phyloP scores from a whole-genome alignment of 2,888 invertebrate species.

The Crioceris asparagi region DNA sequence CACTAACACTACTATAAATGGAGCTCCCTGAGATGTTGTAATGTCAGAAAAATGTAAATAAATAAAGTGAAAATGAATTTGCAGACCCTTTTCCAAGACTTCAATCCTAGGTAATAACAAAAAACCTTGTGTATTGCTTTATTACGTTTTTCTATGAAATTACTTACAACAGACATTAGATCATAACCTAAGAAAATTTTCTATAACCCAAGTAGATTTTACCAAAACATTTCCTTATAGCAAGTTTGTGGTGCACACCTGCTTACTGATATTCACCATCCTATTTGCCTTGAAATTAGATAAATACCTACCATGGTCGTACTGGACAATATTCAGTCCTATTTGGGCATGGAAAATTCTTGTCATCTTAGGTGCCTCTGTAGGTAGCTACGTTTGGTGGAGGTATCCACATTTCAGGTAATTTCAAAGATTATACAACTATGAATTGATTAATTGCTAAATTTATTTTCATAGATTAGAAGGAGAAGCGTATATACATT shows the following conservation, averaged over 20 bases:
- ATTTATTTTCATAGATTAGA: conserved; percentile 61
- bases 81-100: conserved; percentile 81
- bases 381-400: conserved; percentile 95
- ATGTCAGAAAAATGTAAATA: conserved; percentile 12
- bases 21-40: too few species aligned
- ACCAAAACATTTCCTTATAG: conserved; percentile 48
- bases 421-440: not conserved
- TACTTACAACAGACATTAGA: too few species aligned
- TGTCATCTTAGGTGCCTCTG: conserved; percentile 79
- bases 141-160: too few species aligned
- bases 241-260: conserved; percentile 93
- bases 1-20: too few species aligned
- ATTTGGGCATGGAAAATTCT: conserved; percentile 96
- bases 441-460: not conserved
- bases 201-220: not conserved
- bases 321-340: conserved; percentile 92
- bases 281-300: conserved; percentile 86
- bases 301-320: conserved; percentile 81
- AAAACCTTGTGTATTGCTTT: too few species aligned
- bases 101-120: conserved; percentile 84
- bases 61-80: conserved; percentile 58
- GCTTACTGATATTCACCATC: conserved; percentile 82
- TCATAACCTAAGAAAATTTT: too few species aligned
- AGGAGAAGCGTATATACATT: conserved; percentile 93
- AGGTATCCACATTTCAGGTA: conserved; percentile 90